Evolutionary conservation across 2,888 invertebrate genomes (phyloP).

Genomic region (Creontiades dilutus): DNA sequence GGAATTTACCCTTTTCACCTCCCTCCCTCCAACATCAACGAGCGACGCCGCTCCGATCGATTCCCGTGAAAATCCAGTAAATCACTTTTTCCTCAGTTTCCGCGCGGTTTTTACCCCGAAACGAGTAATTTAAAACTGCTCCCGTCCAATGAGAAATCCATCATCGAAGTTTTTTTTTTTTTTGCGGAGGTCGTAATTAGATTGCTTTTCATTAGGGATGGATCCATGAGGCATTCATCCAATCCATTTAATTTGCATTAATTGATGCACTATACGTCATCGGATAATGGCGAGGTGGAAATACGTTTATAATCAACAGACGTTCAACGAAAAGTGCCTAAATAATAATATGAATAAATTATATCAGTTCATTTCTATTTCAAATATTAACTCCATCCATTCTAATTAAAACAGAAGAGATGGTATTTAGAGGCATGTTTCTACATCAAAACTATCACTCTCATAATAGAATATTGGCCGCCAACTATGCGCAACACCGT

Average conservation of each 20-base stretch:
- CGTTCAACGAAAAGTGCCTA: no score
- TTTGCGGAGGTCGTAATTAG: neutral
- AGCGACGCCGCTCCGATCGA: neutral
- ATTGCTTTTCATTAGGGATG: constrained; percentile 1
- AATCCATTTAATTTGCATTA: constrained; percentile 16
- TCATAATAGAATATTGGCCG: no score
- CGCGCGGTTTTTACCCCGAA: neutral
- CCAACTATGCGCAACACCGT: no score
- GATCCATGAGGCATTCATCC: neutral
- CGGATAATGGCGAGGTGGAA: no score
- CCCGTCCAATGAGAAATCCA: neutral
- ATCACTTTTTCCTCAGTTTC: neutral
- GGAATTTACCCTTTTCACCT: neutral
- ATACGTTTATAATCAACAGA: no score
- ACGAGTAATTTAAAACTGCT: constrained; percentile 18
- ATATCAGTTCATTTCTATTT: no score
- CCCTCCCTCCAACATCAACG: neutral
- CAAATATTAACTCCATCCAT: no score
- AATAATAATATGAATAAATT: no score
- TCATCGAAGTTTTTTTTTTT: neutral
- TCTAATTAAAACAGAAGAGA: no score
- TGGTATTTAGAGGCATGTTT: no score
- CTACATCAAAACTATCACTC: no score
- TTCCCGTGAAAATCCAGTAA: neutral
- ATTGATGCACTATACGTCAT: neutral